Evolutionary conservation across 2,888 invertebrate species (phyloP), one percentile per base, ranked within the genome.

Genomic region (Meghimatium bilineatum): DNA sequence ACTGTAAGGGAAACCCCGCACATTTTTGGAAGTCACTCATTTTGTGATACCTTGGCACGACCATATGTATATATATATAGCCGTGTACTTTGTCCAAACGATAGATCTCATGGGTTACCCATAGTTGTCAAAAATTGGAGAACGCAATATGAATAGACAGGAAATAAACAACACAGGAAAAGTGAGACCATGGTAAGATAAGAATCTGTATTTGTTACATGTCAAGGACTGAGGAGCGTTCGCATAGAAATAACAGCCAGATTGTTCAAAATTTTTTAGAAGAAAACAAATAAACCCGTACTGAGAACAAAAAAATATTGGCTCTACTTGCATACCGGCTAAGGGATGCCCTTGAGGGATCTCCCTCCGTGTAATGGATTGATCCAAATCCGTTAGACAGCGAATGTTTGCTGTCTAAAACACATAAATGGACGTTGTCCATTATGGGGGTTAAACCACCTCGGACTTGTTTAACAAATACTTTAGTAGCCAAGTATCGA

Each of bases 371-470:
- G 76, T 76, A 32, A 34, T n/a, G 34, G 56, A 26, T 60, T 56
- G 76, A 38, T 63, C 77, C 77, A 60, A 12, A 36, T n/a, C 38
- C n/a, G 34, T 38, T n/a, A 34, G 63, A 14, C 38, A 38, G 63
- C n/a, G 63, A 63, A 63, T 63, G 63, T 77, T 77, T 63, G 36
- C 77, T 63, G 38, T 36, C 63, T 38, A 36, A 36, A 77, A 66
- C 63, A 77, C 63, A 36, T 77, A 34, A 52, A 71, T 80, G 71
- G 71, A 49, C 56, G 80, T 52, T 69, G 56, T 36, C 56, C 52
- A 52, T 80, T 44, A 23, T 32, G n/a, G 32, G 34, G 49, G 56
- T 32, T 56, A 29, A 71, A 38, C 26, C n/a, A 71, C n/a, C 8
- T 56, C 26, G 49, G 71, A 71, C 34, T 67, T n/a, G 60, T 63